Percentiles rank a stretch among this genome's conserved stretches.
phyloP scores from a whole-genome alignment of 2,888 invertebrate species.

The Crossocerus cetratus region DNA sequence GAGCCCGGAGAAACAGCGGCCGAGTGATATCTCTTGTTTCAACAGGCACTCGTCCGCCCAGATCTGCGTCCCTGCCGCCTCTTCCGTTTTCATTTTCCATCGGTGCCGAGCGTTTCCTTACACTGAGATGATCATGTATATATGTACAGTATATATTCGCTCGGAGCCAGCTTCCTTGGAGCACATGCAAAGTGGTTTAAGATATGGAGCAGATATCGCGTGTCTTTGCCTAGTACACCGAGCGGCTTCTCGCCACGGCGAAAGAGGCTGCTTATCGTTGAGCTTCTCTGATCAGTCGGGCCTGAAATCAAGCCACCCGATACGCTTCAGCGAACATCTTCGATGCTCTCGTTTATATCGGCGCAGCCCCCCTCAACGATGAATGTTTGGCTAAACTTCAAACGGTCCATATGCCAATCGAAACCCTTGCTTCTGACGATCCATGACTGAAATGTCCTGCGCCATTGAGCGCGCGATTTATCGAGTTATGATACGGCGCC shows the following conservation, averaged over 20 bases:
- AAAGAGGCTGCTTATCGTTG: conserved; percentile 22
- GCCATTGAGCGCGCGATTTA: too few relatives aligned
- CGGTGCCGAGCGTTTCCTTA: conserved; percentile 12
- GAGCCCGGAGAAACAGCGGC: too few relatives aligned
- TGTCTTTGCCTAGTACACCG: background rate
- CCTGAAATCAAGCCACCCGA: conserved; percentile 39
- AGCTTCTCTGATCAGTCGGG: conserved; percentile 45
- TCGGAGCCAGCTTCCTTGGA: background rate
- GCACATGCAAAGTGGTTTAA: conserved; percentile 37
- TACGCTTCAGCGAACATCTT: conserved; percentile 18
- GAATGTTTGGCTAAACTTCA: conserved; percentile 43
- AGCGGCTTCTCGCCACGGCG: too few relatives aligned
- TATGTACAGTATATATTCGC: too few relatives aligned
- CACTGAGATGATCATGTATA: background rate
- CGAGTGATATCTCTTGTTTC: conserved; percentile 33
- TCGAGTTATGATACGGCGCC: too few relatives aligned
- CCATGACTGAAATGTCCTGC: too few relatives aligned
- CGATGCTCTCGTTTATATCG: background rate
- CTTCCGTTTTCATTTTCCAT: conserved; percentile 34
- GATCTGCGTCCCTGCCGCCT: background rate
- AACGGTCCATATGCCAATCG: background rate
- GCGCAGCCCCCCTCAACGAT: too few relatives aligned
- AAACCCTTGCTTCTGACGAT: too few relatives aligned
- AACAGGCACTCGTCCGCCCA: too few relatives aligned
- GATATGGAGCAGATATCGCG: conserved; percentile 32